A percentile compares a stretch with the other conserved stretches of the same genome.
Evolutionary conservation across 2,888 invertebrate species (phyloP).

Genomic region (Diadegma fenestrale): DNA sequence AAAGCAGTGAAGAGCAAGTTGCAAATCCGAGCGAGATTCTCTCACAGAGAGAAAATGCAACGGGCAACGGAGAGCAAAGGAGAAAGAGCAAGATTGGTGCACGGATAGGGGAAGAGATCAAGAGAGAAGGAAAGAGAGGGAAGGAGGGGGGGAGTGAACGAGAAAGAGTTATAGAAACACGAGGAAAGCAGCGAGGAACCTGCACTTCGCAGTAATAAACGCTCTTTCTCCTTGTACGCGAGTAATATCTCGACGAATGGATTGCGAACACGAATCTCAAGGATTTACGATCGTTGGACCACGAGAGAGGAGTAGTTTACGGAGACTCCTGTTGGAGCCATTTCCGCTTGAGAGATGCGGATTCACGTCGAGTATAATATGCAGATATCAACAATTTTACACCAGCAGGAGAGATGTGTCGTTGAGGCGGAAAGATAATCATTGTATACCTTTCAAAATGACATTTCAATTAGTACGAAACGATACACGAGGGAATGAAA

Average conservation of each 20-base stretch:
- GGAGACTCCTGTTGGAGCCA: constrained; percentile 36
- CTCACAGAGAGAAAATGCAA: constrained; percentile 11
- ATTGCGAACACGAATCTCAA: constrained; percentile 59
- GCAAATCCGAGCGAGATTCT: constrained; percentile 54
- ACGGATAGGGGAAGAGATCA: constrained; percentile 28
- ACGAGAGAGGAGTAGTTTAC: constrained; percentile 26
- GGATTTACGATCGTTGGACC: constrained; percentile 65
- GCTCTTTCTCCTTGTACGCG: constrained; percentile 53
- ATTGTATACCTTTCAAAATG: constrained; percentile 39
- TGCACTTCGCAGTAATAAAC: constrained; percentile 68
- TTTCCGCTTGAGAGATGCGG: constrained; percentile 7
- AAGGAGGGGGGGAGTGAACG: neutral
- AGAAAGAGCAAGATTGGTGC: constrained; percentile 12
- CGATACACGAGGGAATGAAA: neutral
- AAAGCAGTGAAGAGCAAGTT: constrained; percentile 59
- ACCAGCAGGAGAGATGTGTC: constrained; percentile 3
- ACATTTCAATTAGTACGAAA: constrained; percentile 39
- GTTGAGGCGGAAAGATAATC: constrained; percentile 41
- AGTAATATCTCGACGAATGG: constrained; percentile 68
- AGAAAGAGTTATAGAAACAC: constrained; percentile 36
- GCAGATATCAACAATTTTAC: constrained; percentile 25
- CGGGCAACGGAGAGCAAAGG: constrained; percentile 7
- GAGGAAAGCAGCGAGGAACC: constrained; percentile 49
- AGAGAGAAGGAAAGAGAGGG: neutral
- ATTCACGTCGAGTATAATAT: neutral